Evolutionary conservation across 1,140 invertebrate genomes (phyloP).

Genomic region (Cydia strobilella): DNA sequence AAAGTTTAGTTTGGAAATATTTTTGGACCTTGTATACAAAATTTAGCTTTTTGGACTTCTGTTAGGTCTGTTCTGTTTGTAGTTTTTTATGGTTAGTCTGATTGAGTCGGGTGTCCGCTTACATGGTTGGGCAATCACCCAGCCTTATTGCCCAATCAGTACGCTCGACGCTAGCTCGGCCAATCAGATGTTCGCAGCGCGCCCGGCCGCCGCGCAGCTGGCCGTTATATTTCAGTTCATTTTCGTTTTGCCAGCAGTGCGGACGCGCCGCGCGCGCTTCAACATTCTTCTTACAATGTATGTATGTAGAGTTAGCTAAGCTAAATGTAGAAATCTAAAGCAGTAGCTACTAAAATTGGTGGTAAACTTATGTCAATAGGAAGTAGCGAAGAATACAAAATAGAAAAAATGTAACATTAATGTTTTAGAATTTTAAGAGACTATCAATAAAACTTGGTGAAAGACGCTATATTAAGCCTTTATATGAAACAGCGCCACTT

Average conservation of each 20-base stretch:
- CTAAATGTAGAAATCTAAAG: constrained; percentile 61
- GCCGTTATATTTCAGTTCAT: constrained; percentile 48
- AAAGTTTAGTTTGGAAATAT: constrained; percentile 70
- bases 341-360: constrained; percentile 73
- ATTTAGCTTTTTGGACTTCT: constrained; percentile 49
- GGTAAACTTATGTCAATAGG: constrained; percentile 80
- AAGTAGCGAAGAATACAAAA: constrained; percentile 67
- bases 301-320: constrained; percentile 79
- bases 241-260: constrained; percentile 51
- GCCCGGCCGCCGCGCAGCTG: constrained; percentile 56
- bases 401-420: constrained; percentile 72
- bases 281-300: constrained; percentile 70
- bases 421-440: constrained; percentile 75
- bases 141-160: constrained; percentile 80
- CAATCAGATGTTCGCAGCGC: constrained; percentile 66
- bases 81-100: constrained; percentile 54
- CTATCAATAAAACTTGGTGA: constrained; percentile 76
- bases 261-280: constrained; percentile 54
- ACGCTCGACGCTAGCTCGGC: constrained; percentile 67
- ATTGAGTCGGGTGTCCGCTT: constrained; percentile 74
- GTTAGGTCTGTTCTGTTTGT: constrained; percentile 44
- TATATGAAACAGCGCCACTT: constrained; percentile 64
- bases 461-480: constrained; percentile 77
- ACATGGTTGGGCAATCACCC: constrained; percentile 79
- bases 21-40: constrained; percentile 73